Conservation (phyloP, 2,888 invertebrate species). For the Dusona sp. region DNA sequence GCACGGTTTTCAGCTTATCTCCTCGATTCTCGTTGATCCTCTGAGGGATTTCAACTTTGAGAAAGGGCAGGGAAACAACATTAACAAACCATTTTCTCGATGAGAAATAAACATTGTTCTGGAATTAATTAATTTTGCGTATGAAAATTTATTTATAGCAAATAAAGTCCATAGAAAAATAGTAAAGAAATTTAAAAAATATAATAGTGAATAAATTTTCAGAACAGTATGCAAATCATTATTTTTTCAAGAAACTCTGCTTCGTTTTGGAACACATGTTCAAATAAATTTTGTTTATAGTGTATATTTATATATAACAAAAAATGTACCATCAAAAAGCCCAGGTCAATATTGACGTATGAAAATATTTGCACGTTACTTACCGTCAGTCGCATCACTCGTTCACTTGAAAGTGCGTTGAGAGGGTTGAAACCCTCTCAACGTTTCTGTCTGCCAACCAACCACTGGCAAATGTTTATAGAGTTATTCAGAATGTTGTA, state of each 20-base stretch:
- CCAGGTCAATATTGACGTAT: slow-evolving; percentile 57
- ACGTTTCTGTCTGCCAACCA: slow-evolving; percentile 25
- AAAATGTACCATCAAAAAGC: slow-evolving; percentile 34
- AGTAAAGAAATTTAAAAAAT: too few species aligned
- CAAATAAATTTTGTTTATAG: background rate
- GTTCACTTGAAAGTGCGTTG: too few species aligned
- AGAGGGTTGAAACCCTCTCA: slow-evolving; percentile 26
- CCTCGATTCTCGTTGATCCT: background rate
- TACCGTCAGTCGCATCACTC: slow-evolving; percentile 58
- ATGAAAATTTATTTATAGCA: too few species aligned
- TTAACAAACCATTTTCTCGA: background rate
- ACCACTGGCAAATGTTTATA: slow-evolving; percentile 50
- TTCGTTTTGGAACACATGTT: too few species aligned
- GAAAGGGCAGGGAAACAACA: slow-evolving; percentile 9
- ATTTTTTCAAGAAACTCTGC: too few species aligned
- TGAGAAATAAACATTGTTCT: too few species aligned
- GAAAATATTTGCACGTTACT: slow-evolving; percentile 61
- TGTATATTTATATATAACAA: background rate
- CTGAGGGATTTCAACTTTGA: background rate
- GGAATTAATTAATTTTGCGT: too few species aligned
- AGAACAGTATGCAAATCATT: too few species aligned
- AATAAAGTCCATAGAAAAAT: too few species aligned
- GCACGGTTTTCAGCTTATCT: slow-evolving; percentile 26
- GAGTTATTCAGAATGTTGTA: slow-evolving; percentile 33
- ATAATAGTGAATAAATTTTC: too few species aligned